phyloP scores from a whole-genome alignment of 2,113 vertebrate genomes.

The Trinectes maculatus region DNA sequence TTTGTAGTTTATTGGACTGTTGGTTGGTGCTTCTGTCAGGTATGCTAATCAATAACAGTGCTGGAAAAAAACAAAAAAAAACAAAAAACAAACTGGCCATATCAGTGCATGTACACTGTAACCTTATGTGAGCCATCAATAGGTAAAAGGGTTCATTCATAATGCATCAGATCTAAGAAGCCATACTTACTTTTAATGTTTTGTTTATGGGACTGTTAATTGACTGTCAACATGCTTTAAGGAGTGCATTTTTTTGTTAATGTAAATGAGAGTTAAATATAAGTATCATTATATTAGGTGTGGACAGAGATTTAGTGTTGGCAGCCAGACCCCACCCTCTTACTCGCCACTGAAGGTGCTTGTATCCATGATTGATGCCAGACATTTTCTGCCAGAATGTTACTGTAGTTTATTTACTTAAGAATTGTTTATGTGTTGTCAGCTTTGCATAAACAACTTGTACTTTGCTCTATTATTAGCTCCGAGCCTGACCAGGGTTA shows the following conservation, averaged over 20 bases:
- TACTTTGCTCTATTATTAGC: slow-evolving; percentile 20
- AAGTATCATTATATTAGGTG: slow-evolving; percentile 37
- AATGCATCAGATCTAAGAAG: too few species aligned
- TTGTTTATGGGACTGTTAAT: too few species aligned
- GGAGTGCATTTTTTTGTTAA: not conserved
- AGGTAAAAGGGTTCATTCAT: too few species aligned
- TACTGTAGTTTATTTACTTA: slow-evolving; percentile 26
- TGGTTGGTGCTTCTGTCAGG: slow-evolving; percentile 3
- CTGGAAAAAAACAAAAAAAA: not conserved
- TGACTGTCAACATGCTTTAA: too few species aligned
- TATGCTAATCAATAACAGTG: not conserved
- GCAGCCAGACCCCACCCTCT: slow-evolving; percentile 15
- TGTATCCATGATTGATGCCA: slow-evolving; percentile 38
- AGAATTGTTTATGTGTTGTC: slow-evolving; percentile 6
- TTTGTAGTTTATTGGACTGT: slow-evolving; percentile 25
- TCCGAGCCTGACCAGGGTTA: slow-evolving; percentile 15
- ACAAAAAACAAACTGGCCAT: too few species aligned
- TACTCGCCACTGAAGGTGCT: slow-evolving; percentile 2
- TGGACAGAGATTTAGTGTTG: slow-evolving; percentile 26
- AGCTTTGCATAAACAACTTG: slow-evolving; percentile 39
- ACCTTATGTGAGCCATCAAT: too few species aligned
- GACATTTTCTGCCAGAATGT: slow-evolving; percentile 17
- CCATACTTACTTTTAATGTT: too few species aligned
- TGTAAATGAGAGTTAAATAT: slow-evolving; percentile 6
- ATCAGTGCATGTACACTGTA: too few species aligned